phyloP scores from a whole-genome alignment of 2,113 vertebrate genomes.

The Plectropomus leopardus region DNA sequence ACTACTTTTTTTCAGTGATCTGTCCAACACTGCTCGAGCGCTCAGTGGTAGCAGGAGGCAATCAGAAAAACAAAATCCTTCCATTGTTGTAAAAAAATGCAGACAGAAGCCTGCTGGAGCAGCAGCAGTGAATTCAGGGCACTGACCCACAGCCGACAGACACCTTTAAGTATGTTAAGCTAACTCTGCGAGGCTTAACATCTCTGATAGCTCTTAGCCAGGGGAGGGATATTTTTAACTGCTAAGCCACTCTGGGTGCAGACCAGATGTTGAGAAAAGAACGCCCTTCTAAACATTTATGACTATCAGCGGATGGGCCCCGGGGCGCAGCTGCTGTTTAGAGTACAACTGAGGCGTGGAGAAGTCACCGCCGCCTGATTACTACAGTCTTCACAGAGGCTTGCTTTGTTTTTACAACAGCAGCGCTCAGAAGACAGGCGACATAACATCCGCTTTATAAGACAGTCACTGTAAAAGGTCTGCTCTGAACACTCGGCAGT shows the following conservation, averaged over 20 bases:
- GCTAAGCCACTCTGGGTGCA: slow-evolving; percentile 31
- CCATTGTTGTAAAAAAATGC: slow-evolving; percentile 18
- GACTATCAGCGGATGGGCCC: slow-evolving; percentile 48
- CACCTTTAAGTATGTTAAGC: slow-evolving; percentile 18
- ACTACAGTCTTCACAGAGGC: slow-evolving; percentile 13
- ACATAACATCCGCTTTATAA: slow-evolving; percentile 10
- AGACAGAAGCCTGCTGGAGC: neutral
- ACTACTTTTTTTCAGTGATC: no score
- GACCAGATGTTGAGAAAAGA: slow-evolving; percentile 70
- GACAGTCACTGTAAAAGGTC: neutral
- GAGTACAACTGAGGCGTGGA: slow-evolving; percentile 28
- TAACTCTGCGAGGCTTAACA: slow-evolving; percentile 30
- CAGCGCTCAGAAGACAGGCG: neutral
- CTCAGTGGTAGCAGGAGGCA: slow-evolving; percentile 1
- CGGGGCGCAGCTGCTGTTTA: slow-evolving; percentile 62
- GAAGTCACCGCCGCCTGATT: slow-evolving; percentile 23
- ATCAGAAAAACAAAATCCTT: neutral
- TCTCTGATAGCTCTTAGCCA: slow-evolving; percentile 24
- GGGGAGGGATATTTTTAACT: slow-evolving; percentile 40
- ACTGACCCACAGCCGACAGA: slow-evolving; percentile 23
- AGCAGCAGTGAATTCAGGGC: neutral
- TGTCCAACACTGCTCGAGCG: no score
- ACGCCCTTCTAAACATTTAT: slow-evolving; percentile 65
- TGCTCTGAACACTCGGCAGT: neutral
- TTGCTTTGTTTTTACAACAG: slow-evolving; percentile 14